phyloP scores from a whole-genome alignment of 2,797 vertebrate species.

The Neostethus bicornis region DNA sequence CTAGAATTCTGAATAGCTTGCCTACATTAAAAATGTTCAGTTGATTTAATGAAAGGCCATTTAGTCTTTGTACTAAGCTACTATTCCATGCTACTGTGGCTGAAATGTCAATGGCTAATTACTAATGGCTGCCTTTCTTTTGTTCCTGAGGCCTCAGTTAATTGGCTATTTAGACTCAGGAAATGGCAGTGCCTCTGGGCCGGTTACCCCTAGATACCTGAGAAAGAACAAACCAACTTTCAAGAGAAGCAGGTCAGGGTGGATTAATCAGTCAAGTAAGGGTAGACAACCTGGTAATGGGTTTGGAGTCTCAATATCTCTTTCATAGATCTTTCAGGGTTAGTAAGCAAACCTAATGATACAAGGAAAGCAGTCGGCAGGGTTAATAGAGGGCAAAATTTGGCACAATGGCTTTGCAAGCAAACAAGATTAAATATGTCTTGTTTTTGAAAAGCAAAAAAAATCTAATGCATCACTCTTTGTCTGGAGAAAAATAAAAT shows the following conservation, averaged over 20 bases:
- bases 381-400: conserved; percentile 37
- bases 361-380: conserved; percentile 22
- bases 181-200: conserved; percentile 68
- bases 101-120: conserved; percentile 76
- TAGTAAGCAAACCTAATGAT: conserved; percentile 34
- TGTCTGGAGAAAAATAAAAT: neutral
- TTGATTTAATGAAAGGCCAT: conserved; percentile 36
- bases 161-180: conserved; percentile 72
- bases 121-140: conserved; percentile 57
- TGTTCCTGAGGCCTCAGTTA: conserved; percentile 69
- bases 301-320: conserved; percentile 31
- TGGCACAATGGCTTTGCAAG: conserved; percentile 7
- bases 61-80: conserved; percentile 39
- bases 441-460: conserved; percentile 12
- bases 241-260: conserved; percentile 21
- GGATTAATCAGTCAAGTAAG: conserved; percentile 60
- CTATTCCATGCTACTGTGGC: conserved; percentile 45
- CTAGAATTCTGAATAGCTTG: conserved; percentile 21
- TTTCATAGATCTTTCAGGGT: conserved; percentile 38
- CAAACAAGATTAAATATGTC: conserved; percentile 13
- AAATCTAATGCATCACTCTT: neutral
- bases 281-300: conserved; percentile 53
- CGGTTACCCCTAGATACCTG: conserved; percentile 66
- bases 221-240: conserved; percentile 47
- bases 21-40: conserved; percentile 14